phyloP scores from a whole-genome alignment of 2,888 invertebrate genomes.

The Leucophenga montana region DNA sequence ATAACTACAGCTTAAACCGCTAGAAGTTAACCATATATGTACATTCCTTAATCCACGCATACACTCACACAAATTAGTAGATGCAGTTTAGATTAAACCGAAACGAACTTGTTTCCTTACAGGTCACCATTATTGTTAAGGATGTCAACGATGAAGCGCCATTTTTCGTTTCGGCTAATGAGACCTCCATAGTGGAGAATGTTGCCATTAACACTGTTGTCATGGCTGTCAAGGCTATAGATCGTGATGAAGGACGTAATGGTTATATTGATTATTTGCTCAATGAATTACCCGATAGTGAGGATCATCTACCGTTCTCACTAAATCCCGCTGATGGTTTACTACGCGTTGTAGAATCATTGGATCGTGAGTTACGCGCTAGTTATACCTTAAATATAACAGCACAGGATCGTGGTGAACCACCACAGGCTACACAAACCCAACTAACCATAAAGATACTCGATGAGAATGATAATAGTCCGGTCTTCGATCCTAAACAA shows the following conservation, averaged over 20 bases:
- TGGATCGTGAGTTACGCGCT: slow-evolving; percentile 87
- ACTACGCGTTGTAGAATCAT: slow-evolving; percentile 85
- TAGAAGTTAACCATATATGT: background rate
- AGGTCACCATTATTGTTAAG: slow-evolving; percentile 90
- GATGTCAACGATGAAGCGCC: slow-evolving; percentile 96
- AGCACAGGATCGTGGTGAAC: slow-evolving; percentile 92
- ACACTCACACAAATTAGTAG: slow-evolving; percentile 11
- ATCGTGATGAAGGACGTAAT: slow-evolving; percentile 92
- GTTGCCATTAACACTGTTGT: slow-evolving; percentile 89
- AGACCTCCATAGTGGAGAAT: slow-evolving; percentile 87
- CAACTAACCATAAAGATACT: slow-evolving; percentile 83
- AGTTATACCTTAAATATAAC: slow-evolving; percentile 84
- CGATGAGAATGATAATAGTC: slow-evolving; percentile 93
- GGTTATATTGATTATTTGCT: slow-evolving; percentile 92
- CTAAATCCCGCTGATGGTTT: slow-evolving; percentile 91
- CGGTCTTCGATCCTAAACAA: slow-evolving; percentile 90
- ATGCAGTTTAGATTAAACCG: slow-evolving; percentile 16
- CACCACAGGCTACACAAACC: slow-evolving; percentile 81
- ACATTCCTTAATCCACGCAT: background rate
- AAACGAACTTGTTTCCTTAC: slow-evolving; percentile 53
- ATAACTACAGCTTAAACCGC: background rate
- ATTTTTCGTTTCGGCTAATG: slow-evolving; percentile 85
- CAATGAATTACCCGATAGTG: slow-evolving; percentile 21
- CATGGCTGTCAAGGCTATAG: slow-evolving; percentile 90
- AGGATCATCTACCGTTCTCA: slow-evolving; percentile 78